Evolutionary conservation across 2,113 vertebrate genomes (phyloP), one percentile per base, ranked within the genome.

Genomic region (Percopsis transmontana): DNA sequence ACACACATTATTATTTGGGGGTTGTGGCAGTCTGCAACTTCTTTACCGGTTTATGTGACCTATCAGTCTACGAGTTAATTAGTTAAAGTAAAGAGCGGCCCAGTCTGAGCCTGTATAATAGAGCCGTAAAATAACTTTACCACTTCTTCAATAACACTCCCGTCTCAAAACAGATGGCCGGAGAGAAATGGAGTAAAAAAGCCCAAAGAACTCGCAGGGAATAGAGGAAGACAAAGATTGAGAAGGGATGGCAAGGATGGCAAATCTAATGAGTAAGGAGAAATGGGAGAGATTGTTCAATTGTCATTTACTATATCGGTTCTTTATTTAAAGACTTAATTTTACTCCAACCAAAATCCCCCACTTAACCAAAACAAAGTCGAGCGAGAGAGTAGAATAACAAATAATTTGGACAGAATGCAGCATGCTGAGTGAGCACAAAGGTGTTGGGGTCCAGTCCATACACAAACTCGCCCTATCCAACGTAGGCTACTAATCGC

Each of bases 61-160:
- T 71, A 68, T 81, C 69, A 70, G 61, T 76, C 58, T 58, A 71
- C 64, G 62, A 54, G 68, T 86, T 88, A 85, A 91, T 91, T 91
- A 88, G 82, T 80, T 72, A 81, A 85, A 84, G 83, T 69, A 77
- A 72, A 86, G 58, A 80, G 74, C 62, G 59, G 48, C 24, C 73
- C 51, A 27, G 56, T 53, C 65, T 68, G 48, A 48, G 58, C 62
- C 45, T 47, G 58, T 66, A 50, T 86, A 84, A 89, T 73, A 69
- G 67, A 68, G 76, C 76, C 42, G 70, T 82, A 88, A 91, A 87
- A 45, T n/a, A 65, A 66, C 77, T 85, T 89, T 81, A 92, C 63
- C 58, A 66, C 68, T 80, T 87, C 68, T 82, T 87, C 88, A 87
- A 88, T 85, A 69, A 83, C 80, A 58, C 61, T 64, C 68, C 42